These are phyloP conservation scores for Boloria selene DNA, from an alignment of 2,888 invertebrate genomes.

Conservation along the genomic window DNA sequence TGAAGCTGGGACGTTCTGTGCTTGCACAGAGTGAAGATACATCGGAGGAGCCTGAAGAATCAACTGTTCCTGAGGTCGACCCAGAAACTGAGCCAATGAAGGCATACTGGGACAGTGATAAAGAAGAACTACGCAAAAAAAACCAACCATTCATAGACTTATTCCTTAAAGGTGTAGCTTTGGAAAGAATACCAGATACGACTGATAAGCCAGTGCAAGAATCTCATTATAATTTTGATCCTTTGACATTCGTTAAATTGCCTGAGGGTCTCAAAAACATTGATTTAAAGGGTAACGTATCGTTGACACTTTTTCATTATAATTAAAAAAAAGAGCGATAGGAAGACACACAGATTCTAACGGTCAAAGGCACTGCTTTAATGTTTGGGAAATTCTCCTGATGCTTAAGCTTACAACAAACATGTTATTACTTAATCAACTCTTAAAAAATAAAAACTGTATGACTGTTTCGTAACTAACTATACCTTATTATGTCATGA, in stretches of 20 bases:
- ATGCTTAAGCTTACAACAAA: slow-evolving; percentile 14
- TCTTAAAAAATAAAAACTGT: neutral
- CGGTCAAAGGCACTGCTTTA: slow-evolving; percentile 22
- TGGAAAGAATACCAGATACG: slow-evolving; percentile 70
- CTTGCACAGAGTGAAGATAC: slow-evolving; percentile 55
- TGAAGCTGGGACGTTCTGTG: slow-evolving; percentile 58
- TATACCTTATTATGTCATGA: neutral
- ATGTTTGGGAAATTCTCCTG: slow-evolving; percentile 18
- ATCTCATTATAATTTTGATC: slow-evolving; percentile 72
- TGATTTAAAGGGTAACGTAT: slow-evolving; percentile 72
- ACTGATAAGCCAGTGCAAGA: slow-evolving; percentile 69
- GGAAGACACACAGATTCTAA: slow-evolving; percentile 77
- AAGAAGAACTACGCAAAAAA: slow-evolving; percentile 56
- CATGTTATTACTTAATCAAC: slow-evolving; percentile 1
- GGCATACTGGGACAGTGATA: slow-evolving; percentile 77
- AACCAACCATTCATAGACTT: slow-evolving; percentile 70
- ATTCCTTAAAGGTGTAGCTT: slow-evolving; percentile 61
- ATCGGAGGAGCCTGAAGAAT: slow-evolving; percentile 54
- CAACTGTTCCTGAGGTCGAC: slow-evolving; percentile 43
- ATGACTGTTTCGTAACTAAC: neutral
- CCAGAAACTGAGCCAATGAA: slow-evolving; percentile 66
- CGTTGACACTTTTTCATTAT: slow-evolving; percentile 48
- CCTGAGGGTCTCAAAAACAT: slow-evolving; percentile 62
- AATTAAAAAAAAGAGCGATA: slow-evolving; percentile 41
- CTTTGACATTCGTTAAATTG: slow-evolving; percentile 60